Conservation (phyloP, 2,113 vertebrate species). For the Galemys pyrenaicus region DNA sequence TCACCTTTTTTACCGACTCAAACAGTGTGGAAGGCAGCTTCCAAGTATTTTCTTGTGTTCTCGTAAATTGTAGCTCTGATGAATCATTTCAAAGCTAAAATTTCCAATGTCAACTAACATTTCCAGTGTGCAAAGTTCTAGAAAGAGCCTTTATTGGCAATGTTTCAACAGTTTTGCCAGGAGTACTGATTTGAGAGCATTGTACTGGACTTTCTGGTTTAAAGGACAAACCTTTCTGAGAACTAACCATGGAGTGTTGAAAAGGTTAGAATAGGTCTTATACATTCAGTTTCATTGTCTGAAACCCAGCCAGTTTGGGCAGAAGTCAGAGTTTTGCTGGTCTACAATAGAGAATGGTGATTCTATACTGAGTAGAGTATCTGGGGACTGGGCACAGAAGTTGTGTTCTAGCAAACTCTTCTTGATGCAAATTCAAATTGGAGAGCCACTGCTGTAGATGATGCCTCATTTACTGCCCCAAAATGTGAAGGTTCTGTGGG, state of each 20-base stretch:
- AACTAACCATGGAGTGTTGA: not conserved
- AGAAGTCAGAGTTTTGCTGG: not conserved
- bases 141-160: not conserved
- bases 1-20: not conserved
- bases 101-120: not conserved
- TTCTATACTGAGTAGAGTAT: not conserved
- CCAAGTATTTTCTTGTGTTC: not conserved
- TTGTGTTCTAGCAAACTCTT: not conserved
- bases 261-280: not conserved
- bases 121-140: not conserved
- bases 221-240: not conserved
- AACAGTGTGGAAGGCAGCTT: not conserved
- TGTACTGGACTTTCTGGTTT: not conserved
- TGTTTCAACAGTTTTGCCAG: conserved; percentile 5
- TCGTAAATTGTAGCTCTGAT: not conserved
- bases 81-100: not conserved
- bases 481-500: not conserved
- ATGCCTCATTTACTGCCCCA: not conserved
- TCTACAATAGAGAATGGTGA: not conserved
- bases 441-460: not conserved
- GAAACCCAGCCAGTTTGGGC: not conserved
- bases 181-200: not conserved
- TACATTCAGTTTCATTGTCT: not conserved
- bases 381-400: not conserved
- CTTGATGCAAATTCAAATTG: not conserved